phyloP scores from a whole-genome alignment of 2,888 invertebrate species.

The Aradus depressus region DNA sequence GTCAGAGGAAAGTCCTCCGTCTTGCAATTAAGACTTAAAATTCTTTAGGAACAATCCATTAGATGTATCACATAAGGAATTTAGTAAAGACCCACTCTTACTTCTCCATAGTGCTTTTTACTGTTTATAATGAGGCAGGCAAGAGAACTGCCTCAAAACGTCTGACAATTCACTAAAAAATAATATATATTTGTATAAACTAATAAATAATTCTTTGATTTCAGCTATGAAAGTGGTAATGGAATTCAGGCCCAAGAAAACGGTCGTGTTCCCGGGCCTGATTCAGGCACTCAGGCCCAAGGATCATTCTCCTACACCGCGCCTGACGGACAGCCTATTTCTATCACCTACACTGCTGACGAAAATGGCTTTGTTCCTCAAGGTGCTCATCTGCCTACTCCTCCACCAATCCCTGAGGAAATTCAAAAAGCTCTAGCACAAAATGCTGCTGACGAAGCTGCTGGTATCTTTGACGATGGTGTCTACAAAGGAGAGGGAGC shows the following conservation, averaged over 20 bases:
- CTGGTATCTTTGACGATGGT: constrained; percentile 44
- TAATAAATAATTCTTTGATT: constrained; percentile 10
- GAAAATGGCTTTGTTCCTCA: constrained; percentile 43
- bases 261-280: constrained; percentile 37
- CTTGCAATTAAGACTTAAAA: too few species aligned
- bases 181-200: too few species aligned
- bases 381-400: constrained; percentile 70
- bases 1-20: too few species aligned
- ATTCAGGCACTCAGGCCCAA: constrained; percentile 32
- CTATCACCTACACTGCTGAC: constrained; percentile 51
- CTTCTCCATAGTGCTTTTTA: too few species aligned
- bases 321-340: constrained; percentile 32
- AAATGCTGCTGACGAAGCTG: constrained; percentile 43
- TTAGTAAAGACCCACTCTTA: too few species aligned
- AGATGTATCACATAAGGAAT: too few species aligned
- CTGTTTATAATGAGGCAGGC: too few species aligned
- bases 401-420: constrained; percentile 65
- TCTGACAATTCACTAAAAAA: too few species aligned
- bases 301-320: constrained; percentile 47
- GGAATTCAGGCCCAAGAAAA: constrained; percentile 44
- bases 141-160: too few species aligned
- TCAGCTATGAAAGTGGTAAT: constrained; percentile 29
- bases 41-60: too few species aligned
- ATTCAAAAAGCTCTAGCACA: constrained; percentile 40
- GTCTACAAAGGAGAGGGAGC: constrained; percentile 40